These are phyloP conservation scores for Drosophila sulfurigaster DNA, from an alignment of 1,140 invertebrate genomes.

Conservation along the genomic window DNA sequence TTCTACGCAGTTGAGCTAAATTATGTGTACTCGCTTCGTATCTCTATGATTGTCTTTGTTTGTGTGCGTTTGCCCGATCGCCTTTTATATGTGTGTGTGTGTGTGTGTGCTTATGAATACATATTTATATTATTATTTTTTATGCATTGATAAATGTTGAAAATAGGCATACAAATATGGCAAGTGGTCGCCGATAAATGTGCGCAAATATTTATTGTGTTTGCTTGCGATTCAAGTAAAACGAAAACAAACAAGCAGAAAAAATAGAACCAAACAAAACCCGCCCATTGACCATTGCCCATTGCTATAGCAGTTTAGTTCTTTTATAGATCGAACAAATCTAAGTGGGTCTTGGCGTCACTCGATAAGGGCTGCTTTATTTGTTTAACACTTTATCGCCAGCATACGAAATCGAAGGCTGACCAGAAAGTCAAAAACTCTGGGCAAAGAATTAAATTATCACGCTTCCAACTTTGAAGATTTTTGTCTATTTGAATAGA, in stretches of 20 bases:
- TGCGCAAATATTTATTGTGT: slow-evolving; percentile 45
- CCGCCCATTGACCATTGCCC: background rate
- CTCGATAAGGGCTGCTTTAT: background rate
- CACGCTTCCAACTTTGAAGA: slow-evolving; percentile 22
- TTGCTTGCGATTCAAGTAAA: slow-evolving; percentile 11
- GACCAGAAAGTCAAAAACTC: slow-evolving; percentile 6
- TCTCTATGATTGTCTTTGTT: slow-evolving; percentile 4
- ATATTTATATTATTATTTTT: slow-evolving; percentile 42
- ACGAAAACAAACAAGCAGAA: background rate
- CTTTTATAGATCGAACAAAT: slow-evolving; percentile 7
- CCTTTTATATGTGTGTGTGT: background rate
- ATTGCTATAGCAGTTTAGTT: background rate
- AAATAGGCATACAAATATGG: slow-evolving; percentile 65
- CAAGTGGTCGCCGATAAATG: slow-evolving; percentile 49
- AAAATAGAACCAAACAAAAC: background rate
- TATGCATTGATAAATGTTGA: slow-evolving; percentile 66
- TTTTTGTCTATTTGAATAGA: slow-evolving; percentile 11
- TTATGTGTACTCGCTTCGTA: slow-evolving; percentile 39
- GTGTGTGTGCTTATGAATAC: slow-evolving; percentile 3
- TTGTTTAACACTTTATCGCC: slow-evolving; percentile 34
- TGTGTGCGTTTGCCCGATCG: slow-evolving; percentile 14
- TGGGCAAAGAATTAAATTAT: slow-evolving; percentile 35
- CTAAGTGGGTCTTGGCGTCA: background rate
- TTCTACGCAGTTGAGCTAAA: slow-evolving; percentile 75
- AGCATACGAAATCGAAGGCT: slow-evolving; percentile 18